Evolutionary conservation across 2,113 vertebrate species (phyloP), one percentile per base, ranked within the genome.

Genomic region (Myotis lucifugus): DNA sequence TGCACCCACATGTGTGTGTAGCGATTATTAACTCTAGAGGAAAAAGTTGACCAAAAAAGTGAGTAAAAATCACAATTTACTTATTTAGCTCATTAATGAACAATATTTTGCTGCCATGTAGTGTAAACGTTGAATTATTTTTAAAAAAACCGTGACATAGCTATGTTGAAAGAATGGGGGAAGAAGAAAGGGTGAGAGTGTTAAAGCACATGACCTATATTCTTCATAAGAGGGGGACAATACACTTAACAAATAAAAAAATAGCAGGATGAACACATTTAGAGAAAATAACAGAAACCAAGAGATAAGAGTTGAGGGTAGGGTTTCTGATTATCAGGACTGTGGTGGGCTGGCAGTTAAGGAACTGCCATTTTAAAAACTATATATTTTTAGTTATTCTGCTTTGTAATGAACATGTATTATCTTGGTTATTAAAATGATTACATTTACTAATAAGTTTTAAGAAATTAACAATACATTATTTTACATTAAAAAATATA

Each of bases 361-460:
- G 34, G 14, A 85, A 91, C 34, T 54, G 25, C 5, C 67, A 8
- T 56, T 94, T 90, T 54, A 46, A 88, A 85, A 92, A 72, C 27
- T 29, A 42, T 4, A 52, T 8, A 2, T 34, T 66, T n/a, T 64
- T 37, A 25, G 17, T 73, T 92, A 78, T 61, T 94, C n/a, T 8
- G 29, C 25, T 66, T 54, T 94, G 61, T 66, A 66, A 90, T 23
- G 11, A 61, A 67, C 52, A 92, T 82, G 54, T 83, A 73, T 52
- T 83, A 48, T 37, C 46, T 92, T 85, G 21, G 23, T 34, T 69
- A 81, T 72, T 93, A 76, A 94, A 93, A 81, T 81, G 13, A 72
- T 40, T 54, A 81, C 91, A 59, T 10, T 50, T 4, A 37, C 29
- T 52, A 73, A 37, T 59, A 69, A 23, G 37, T 17, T 70, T 21